A percentile compares a stretch with the other conserved stretches of the same genome.
phyloP scores from a whole-genome alignment of 2,113 vertebrate species.

The Actenoides hombroni region DNA sequence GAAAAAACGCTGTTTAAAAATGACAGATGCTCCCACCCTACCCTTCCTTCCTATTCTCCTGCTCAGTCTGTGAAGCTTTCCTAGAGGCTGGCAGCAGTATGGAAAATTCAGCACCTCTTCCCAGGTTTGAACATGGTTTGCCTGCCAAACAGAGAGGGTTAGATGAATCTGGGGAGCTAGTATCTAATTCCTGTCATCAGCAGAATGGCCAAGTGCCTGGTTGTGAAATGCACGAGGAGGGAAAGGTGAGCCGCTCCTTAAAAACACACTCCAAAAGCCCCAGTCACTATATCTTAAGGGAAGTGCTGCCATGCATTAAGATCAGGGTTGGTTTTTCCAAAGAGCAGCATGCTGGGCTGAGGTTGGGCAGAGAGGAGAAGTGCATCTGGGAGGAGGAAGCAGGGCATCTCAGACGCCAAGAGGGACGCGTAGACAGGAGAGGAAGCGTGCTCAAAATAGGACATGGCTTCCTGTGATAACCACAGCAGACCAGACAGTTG shows the following conservation, averaged over 20 bases:
- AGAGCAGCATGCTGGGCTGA: background rate
- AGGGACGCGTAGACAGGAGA: background rate
- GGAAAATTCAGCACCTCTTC: background rate
- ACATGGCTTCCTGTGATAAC: background rate
- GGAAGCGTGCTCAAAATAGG: constrained; percentile 35
- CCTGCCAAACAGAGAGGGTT: background rate
- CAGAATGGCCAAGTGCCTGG: background rate
- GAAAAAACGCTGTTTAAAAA: background rate
- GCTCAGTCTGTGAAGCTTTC: background rate
- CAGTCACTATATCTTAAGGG: fast-evolving
- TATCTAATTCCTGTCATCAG: background rate
- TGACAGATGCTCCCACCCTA: background rate
- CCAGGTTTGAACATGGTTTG: background rate
- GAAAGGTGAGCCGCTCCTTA: background rate
- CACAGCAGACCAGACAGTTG: constrained; percentile 3
- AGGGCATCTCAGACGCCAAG: background rate
- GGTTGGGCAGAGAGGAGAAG: background rate
- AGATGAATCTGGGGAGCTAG: background rate
- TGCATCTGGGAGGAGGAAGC: background rate
- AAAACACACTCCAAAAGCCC: background rate
- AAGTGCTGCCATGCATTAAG: fast-evolving
- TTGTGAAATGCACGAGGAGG: background rate
- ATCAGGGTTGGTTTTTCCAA: background rate
- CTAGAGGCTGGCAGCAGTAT: background rate
- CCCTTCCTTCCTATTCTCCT: background rate